Evolutionary conservation across 2,888 invertebrate genomes (phyloP).

Genomic region (Scaptomyza flava): DNA sequence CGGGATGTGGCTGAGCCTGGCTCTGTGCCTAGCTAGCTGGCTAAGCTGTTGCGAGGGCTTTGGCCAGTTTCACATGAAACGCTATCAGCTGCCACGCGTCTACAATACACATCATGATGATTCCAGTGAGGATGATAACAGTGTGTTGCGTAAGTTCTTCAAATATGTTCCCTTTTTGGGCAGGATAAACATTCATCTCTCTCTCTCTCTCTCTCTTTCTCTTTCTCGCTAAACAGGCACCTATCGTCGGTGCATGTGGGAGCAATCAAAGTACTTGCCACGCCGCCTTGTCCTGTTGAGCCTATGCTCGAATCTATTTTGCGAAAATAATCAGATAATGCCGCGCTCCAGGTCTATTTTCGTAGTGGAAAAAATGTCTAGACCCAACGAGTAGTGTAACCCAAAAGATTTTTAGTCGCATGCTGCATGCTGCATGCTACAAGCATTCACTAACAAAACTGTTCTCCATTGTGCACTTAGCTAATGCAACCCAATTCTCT

Average conservation of each 20-base stretch:
- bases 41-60: slow-evolving; percentile 65
- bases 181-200: neutral
- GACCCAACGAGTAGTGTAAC: slow-evolving; percentile 83
- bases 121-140: slow-evolving; percentile 72
- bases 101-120: slow-evolving; percentile 68
- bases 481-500: slow-evolving; percentile 48
- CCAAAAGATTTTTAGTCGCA: slow-evolving; percentile 60
- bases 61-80: slow-evolving; percentile 81
- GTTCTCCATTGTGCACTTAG: neutral
- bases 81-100: slow-evolving; percentile 75
- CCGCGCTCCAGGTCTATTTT: slow-evolving; percentile 84
- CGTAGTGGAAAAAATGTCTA: slow-evolving; percentile 83
- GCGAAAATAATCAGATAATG: slow-evolving; percentile 83
- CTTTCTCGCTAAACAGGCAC: slow-evolving; percentile 64
- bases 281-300: slow-evolving; percentile 82
- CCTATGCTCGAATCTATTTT: slow-evolving; percentile 82
- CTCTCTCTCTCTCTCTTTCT: neutral
- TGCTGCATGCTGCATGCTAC: slow-evolving; percentile 19
- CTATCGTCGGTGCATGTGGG: slow-evolving; percentile 84
- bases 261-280: slow-evolving; percentile 82
- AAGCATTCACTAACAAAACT: neutral
- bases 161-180: neutral
- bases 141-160: slow-evolving; percentile 72
- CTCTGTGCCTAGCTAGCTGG: slow-evolving; percentile 39
- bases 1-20: slow-evolving; percentile 50